These are phyloP conservation scores for Rhagoletis zephyria DNA, from an alignment of 1,140 invertebrate species.

Conservation along the genomic window DNA sequence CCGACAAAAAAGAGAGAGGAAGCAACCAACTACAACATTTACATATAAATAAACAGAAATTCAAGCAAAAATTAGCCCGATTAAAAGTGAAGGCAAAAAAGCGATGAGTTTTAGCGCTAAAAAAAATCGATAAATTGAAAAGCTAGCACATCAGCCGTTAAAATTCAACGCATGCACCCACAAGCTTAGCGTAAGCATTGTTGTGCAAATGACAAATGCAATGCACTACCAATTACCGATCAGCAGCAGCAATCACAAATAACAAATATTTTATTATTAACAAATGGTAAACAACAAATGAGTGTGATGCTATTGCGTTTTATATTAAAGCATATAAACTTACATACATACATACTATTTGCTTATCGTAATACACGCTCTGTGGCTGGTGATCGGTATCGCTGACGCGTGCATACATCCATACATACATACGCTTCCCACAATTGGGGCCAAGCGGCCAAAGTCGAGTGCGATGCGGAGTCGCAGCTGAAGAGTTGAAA, in stretches of 20 bases:
- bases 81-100: neutral
- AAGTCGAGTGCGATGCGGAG: neutral
- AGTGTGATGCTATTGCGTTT: neutral
- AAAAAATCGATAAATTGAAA: neutral
- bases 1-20: neutral
- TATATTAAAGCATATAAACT: neutral
- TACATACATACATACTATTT: neutral
- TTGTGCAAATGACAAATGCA: slow-evolving; percentile 9
- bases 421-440: neutral
- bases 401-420: neutral
- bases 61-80: neutral
- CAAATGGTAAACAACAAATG: neutral
- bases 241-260: slow-evolving; percentile 17
- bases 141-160: neutral
- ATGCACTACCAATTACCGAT: neutral
- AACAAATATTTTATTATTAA: slow-evolving; percentile 16
- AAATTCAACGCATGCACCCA: neutral
- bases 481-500: neutral
- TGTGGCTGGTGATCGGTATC: neutral
- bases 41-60: neutral
- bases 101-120: neutral
- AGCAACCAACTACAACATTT: neutral
- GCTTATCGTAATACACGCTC: neutral
- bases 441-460: no score
- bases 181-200: no score